phyloP scores from a whole-genome alignment of 2,888 invertebrate species.

The Calliopum simillimum region DNA sequence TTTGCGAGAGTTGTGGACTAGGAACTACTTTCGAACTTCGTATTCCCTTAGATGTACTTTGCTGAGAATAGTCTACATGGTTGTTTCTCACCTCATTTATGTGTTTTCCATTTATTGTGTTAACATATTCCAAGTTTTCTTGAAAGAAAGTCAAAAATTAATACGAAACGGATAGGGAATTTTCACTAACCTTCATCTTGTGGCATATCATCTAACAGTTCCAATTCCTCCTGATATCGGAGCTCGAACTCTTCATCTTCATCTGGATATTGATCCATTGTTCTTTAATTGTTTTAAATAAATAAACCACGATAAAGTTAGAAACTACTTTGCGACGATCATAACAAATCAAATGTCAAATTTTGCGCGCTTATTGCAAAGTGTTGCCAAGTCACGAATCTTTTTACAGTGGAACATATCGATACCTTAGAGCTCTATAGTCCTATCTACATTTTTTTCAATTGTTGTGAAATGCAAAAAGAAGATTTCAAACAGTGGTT shows the following conservation, averaged over 20 bases:
- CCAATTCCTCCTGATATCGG: constrained; percentile 78
- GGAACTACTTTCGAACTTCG: constrained; percentile 12
- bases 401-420: background rate
- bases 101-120: background rate
- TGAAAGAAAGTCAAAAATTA: constrained; percentile 6
- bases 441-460: background rate
- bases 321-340: background rate
- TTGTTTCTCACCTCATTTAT: background rate
- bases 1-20: constrained; percentile 63
- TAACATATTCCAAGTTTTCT: background rate
- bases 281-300: background rate
- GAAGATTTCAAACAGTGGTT: background rate
- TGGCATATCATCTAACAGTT: constrained; percentile 70
- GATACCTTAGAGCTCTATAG: too few relatives aligned
- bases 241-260: constrained; percentile 77
- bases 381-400: constrained; percentile 5
- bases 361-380: constrained; percentile 1
- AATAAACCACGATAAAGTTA: background rate
- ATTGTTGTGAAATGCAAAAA: background rate
- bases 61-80: background rate
- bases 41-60: constrained; percentile 19
- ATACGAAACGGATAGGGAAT: background rate
- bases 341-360: background rate
- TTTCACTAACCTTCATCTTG: constrained; percentile 44
- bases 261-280: constrained; percentile 64